Percentiles rank a stretch among this genome's conserved stretches.
Conservation (phyloP, 2,888 invertebrate species). For the Sympetrum striolatum region DNA sequence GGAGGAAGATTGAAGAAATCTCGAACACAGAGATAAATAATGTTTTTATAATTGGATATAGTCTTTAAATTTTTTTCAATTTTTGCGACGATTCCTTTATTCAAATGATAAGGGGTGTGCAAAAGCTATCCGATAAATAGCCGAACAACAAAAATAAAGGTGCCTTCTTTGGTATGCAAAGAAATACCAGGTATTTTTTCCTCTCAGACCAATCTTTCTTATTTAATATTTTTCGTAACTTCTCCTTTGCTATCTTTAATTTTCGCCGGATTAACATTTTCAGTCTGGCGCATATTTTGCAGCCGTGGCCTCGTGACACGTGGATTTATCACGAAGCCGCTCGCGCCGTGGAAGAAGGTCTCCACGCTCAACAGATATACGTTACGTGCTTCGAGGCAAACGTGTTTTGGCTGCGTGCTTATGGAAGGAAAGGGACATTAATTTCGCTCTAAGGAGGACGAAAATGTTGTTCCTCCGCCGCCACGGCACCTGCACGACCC, state of each 20-base stretch:
- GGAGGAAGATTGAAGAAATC: too few relatives aligned
- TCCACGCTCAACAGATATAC: slow-evolving; percentile 10
- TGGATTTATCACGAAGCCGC: slow-evolving; percentile 20
- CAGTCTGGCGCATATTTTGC: slow-evolving; percentile 11
- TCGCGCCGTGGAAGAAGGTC: slow-evolving; percentile 27
- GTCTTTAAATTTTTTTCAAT: too few relatives aligned
- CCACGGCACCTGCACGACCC: not conserved
- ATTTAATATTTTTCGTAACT: not conserved
- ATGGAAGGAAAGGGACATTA: slow-evolving; percentile 5
- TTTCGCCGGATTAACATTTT: slow-evolving; percentile 41
- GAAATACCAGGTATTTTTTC: not conserved
- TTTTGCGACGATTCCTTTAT: too few relatives aligned
- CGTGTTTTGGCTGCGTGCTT: slow-evolving; percentile 18
- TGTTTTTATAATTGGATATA: too few relatives aligned
- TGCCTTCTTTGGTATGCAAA: too few relatives aligned
- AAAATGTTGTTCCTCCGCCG: slow-evolving; percentile 27
- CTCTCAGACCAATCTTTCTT: not conserved
- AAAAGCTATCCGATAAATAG: too few relatives aligned
- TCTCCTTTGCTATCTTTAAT: slow-evolving; percentile 8
- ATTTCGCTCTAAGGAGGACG: slow-evolving; percentile 24
- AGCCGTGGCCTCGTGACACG: slow-evolving; percentile 4
- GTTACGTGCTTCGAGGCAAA: slow-evolving; percentile 29
- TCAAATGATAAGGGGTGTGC: too few relatives aligned
- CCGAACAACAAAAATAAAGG: too few relatives aligned
- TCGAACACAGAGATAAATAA: too few relatives aligned